phyloP scores from a whole-genome alignment of 30 jellyfish, hydroid and myxozoan species.

The Mastigias papua region DNA sequence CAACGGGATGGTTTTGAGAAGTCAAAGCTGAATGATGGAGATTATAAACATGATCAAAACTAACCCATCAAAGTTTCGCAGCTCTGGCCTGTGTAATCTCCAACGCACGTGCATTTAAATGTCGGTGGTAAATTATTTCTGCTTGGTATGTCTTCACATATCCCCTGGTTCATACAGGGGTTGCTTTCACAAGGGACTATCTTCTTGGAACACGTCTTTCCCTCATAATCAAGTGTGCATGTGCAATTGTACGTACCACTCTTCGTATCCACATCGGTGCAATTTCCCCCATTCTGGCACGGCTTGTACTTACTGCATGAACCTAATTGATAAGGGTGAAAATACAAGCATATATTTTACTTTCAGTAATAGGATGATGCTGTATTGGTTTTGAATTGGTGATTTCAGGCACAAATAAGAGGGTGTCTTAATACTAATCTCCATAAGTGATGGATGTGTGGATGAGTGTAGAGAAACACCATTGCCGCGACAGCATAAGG shows the following conservation, averaged over 20 bases:
- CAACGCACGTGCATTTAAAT: background rate
- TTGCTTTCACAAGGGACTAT: constrained; percentile 11
- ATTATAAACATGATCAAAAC: background rate
- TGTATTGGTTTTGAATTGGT: too few species aligned
- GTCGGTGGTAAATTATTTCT: background rate
- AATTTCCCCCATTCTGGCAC: constrained; percentile 26
- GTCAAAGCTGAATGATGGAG: background rate
- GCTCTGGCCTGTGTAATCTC: background rate
- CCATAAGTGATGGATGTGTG: too few species aligned
- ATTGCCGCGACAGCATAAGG: too few species aligned
- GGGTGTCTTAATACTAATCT: too few species aligned
- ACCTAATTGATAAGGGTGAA: background rate
- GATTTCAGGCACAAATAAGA: too few species aligned
- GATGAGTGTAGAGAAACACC: too few species aligned
- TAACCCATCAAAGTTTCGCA: background rate
- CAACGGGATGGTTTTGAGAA: too few species aligned
- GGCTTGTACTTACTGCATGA: constrained; percentile 13
- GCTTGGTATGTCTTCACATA: constrained; percentile 2
- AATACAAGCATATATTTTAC: background rate
- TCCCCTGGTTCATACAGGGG: constrained; percentile 26
- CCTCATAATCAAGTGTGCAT: constrained; percentile 10
- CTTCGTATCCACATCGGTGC: background rate
- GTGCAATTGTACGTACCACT: background rate
- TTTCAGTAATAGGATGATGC: too few species aligned
- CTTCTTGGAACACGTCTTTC: constrained; percentile 6